These are phyloP conservation scores for Drosophila ficusphila DNA, from an alignment of 1,140 invertebrate genomes.

Conservation along the genomic window DNA sequence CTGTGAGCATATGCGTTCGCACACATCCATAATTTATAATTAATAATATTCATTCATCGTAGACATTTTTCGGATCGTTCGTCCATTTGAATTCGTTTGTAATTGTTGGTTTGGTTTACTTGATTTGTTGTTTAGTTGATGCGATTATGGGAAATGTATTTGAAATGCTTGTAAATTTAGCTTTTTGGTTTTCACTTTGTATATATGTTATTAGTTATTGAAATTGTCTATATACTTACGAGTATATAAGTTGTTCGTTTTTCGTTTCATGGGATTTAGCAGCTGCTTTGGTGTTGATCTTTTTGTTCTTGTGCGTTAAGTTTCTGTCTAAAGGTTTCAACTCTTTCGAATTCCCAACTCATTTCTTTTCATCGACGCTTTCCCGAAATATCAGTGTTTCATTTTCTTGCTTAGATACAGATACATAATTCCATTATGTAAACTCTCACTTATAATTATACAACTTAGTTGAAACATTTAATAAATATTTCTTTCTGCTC, in stretches of 20 bases:
- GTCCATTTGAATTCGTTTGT: constrained; percentile 42
- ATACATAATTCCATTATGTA: constrained; percentile 79
- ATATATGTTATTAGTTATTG: constrained; percentile 64
- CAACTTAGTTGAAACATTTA: constrained; percentile 81
- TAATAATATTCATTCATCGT: constrained; percentile 39
- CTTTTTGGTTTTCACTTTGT: constrained; percentile 41
- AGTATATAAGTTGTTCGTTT: constrained; percentile 28
- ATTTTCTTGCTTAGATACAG: constrained; percentile 42
- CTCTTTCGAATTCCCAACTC: constrained; percentile 11
- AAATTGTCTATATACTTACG: constrained; percentile 67
- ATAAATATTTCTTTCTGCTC: constrained; percentile 58
- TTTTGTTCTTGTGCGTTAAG: constrained; percentile 45
- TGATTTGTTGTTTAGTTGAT: constrained; percentile 36
- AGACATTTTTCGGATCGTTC: constrained; percentile 16
- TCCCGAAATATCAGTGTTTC: constrained; percentile 14
- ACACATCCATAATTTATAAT: constrained; percentile 16
- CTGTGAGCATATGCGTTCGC: constrained; percentile 1
- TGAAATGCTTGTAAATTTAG: constrained; percentile 71
- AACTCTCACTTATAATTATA: constrained; percentile 74
- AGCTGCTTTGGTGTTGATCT: constrained; percentile 33
- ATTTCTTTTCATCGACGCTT: background rate
- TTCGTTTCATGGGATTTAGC: constrained; percentile 15
- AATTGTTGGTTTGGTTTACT: constrained; percentile 51
- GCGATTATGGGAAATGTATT: constrained; percentile 75
- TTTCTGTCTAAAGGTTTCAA: constrained; percentile 24